Conservation (phyloP, 2,888 invertebrate species). For the Leucozona laternaria region DNA sequence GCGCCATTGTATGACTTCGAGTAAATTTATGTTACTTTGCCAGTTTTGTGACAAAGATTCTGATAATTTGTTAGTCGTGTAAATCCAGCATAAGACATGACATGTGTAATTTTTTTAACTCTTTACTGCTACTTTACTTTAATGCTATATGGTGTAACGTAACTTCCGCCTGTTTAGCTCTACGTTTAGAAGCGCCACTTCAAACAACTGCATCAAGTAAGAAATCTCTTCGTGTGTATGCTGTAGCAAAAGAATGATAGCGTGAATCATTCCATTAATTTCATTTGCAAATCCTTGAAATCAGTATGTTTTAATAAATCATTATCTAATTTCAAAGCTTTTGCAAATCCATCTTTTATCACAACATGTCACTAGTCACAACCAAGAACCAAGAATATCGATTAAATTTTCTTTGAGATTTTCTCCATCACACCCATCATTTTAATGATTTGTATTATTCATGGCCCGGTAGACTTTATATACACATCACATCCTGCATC, state of each 20-base stretch:
- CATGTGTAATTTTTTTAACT: too few relatives aligned
- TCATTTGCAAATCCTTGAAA: not conserved
- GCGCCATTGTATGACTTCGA: too few relatives aligned
- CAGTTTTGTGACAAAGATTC: too few relatives aligned
- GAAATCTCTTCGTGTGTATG: not conserved
- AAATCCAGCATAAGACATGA: too few relatives aligned
- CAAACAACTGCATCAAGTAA: not conserved
- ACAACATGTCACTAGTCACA: not conserved
- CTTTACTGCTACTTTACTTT: too few relatives aligned
- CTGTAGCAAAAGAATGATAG: not conserved
- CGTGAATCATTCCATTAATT: not conserved
- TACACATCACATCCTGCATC: constrained; percentile 11
- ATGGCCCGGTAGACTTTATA: constrained; percentile 33
- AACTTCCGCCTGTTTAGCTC: too few relatives aligned
- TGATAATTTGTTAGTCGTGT: too few relatives aligned
- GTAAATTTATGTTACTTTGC: too few relatives aligned
- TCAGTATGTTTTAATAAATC: not conserved
- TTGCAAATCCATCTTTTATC: not conserved
- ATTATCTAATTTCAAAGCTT: constrained; percentile 1
- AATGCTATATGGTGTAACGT: too few relatives aligned
- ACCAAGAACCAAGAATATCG: not conserved
- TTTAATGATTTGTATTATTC: constrained; percentile 16
- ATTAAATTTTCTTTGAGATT: constrained; percentile 16
- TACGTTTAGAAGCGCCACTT: too few relatives aligned
- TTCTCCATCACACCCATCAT: constrained; percentile 14